Evolutionary conservation across 2,888 invertebrate species (phyloP).

Genomic region (Cephus runcator): DNA sequence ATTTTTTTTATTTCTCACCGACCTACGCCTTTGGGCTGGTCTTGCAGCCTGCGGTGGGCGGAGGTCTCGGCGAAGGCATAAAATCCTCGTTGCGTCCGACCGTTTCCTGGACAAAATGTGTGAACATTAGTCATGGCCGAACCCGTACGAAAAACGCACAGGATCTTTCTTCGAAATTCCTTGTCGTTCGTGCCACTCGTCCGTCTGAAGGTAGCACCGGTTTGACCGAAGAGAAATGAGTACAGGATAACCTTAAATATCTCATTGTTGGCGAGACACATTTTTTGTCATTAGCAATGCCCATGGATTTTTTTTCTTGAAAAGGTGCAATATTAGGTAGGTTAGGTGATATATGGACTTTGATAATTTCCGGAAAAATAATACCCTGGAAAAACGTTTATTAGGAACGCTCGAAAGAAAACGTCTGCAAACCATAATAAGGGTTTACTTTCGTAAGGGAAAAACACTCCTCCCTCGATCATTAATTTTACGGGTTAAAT

Average conservation of each 20-base stretch:
- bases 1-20: neutral
- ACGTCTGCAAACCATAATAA: neutral
- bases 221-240: neutral
- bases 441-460: neutral
- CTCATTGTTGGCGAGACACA: neutral
- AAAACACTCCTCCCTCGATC: constrained; percentile 10
- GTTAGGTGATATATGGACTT: neutral
- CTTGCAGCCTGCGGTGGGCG: constrained; percentile 33
- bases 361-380: neutral
- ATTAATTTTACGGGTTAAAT: constrained; percentile 43
- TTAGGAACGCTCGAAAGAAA: neutral
- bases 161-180: neutral
- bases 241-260: neutral
- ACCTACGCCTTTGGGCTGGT: constrained; percentile 3
- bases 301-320: neutral
- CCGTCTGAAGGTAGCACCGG: neutral
- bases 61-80: constrained; percentile 17
- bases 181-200: neutral
- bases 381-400: neutral
- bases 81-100: constrained; percentile 20
- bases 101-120: constrained; percentile 28
- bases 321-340: neutral
- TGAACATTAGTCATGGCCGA: constrained; percentile 31
- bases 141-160: constrained; percentile 5
- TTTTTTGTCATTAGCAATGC: neutral